A percentile compares a stretch with the other conserved stretches of the same genome.
These are phyloP conservation scores for Sceliomorpha sp. DNA, from an alignment of 2,888 invertebrate genomes.

Conservation along the genomic window DNA sequence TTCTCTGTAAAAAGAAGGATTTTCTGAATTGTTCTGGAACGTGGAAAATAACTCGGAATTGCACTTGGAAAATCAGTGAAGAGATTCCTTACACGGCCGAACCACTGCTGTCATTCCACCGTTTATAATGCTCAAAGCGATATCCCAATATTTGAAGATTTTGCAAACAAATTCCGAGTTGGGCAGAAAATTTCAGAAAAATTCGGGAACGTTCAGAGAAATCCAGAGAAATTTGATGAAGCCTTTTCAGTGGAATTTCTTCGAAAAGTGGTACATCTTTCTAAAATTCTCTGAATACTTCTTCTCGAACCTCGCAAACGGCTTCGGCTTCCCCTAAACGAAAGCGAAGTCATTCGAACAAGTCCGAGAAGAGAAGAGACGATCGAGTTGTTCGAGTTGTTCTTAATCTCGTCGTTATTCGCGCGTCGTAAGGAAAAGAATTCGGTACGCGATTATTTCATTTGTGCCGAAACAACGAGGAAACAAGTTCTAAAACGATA, in stretches of 20 bases:
- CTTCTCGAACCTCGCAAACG: slow-evolving; percentile 49
- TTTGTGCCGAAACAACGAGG: too few relatives aligned
- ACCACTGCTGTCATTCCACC: neutral
- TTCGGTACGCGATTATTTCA: too few relatives aligned
- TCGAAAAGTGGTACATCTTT: slow-evolving; percentile 54
- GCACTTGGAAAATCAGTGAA: slow-evolving; percentile 22
- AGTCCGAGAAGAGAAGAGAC: too few relatives aligned
- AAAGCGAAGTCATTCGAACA: slow-evolving; percentile 36
- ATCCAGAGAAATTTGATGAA: slow-evolving; percentile 55
- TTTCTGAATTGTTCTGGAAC: slow-evolving; percentile 21
- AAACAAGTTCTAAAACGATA: too few relatives aligned
- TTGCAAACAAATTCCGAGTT: slow-evolving; percentile 34
- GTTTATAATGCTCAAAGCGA: neutral
- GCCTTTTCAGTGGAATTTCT: slow-evolving; percentile 56
- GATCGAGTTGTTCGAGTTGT: too few relatives aligned
- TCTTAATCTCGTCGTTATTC: too few relatives aligned
- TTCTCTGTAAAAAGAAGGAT: slow-evolving; percentile 3
- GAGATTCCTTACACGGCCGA: neutral
- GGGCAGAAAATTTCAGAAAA: slow-evolving; percentile 57
- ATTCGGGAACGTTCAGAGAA: slow-evolving; percentile 57
- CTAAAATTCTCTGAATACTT: slow-evolving; percentile 59
- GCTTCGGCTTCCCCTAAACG: slow-evolving; percentile 21
- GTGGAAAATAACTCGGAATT: slow-evolving; percentile 20
- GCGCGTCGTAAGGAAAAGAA: too few relatives aligned
- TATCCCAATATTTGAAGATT: slow-evolving; percentile 20